Evolutionary conservation across 2,888 invertebrate genomes (phyloP).

Genomic region (Stratiomys singularior): DNA sequence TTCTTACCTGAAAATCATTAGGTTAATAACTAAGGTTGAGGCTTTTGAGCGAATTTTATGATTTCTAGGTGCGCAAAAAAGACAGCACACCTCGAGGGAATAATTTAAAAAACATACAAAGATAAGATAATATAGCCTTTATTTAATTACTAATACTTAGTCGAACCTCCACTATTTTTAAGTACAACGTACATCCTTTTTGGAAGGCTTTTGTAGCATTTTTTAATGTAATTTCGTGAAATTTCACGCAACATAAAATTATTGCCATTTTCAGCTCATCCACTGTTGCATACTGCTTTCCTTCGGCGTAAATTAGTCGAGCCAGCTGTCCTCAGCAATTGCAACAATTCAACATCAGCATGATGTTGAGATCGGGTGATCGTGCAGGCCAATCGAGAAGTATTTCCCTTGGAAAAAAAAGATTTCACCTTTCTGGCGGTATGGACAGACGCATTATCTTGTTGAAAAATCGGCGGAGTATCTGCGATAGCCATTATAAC

Average conservation of each 20-base stretch:
- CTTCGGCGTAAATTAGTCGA: slow-evolving; percentile 11
- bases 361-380: slow-evolving; percentile 4
- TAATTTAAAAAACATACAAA: too few species aligned
- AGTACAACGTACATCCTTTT: too few species aligned
- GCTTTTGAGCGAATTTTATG: too few species aligned
- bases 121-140: too few species aligned
- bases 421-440: slow-evolving; percentile 18
- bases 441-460: slow-evolving; percentile 1
- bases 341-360: too few species aligned
- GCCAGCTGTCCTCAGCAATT: not conserved
- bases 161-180: too few species aligned
- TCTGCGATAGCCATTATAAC: not conserved
- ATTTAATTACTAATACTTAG: too few species aligned
- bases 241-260: not conserved
- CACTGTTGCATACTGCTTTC: slow-evolving; percentile 1
- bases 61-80: too few species aligned
- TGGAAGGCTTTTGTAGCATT: too few species aligned
- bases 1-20: too few species aligned
- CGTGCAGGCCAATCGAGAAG: slow-evolving; percentile 18
- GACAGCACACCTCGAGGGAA: too few species aligned
- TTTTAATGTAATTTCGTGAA: not conserved
- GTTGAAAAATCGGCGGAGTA: slow-evolving; percentile 10
- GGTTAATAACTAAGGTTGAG: too few species aligned
- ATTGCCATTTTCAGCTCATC: slow-evolving; percentile 9
- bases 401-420: not conserved